Evolutionary conservation across 2,888 invertebrate species (phyloP), one percentile per base, ranked within the genome.

Genomic region (Ferrisia virgata): DNA sequence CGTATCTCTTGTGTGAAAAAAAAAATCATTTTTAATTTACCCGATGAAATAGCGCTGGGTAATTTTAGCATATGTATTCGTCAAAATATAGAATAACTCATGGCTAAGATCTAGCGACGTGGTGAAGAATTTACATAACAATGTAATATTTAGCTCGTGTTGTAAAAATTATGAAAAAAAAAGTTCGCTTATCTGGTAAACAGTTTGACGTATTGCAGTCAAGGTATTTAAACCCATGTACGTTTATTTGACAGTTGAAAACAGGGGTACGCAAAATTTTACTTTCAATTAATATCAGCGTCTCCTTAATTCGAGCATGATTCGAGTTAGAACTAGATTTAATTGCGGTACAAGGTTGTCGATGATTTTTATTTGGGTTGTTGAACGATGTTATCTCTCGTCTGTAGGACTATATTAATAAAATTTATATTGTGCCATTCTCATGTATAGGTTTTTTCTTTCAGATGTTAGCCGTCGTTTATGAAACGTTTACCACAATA

Each of bases 391-490:
- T 33, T 18, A 33, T 76, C 6, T 76, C 6, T 33, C n/a, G n/a
- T 8, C 5, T 78, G 64, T 58, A 25, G 13, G 18, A 25, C 13
- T 22, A 28, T 2, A 36, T 18, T 43, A 58, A 8, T 58, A 85
- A 85, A 85, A 53, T 22, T 53, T 53, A 53, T 22, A 4, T 47
- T 86, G 88, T 15, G 18, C 8, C 9, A 36, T 15, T 76, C 36
- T 76, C 8, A 76, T 69, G 9, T 18, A 36, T 25, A 31, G 8
- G 13, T 79, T 47, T 80, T 47, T 53, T 25, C 15, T 43, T 88
- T 0, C 88, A 94, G 93, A 94, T 96, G 93, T 90, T 96, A 87
- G 96, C 96, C 85, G 96, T 96, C 39, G 96, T 96, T 4, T 96
- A 96, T 89, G 96, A 96, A 89, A 94, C 95, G 0, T 96, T 96